A percentile compares a stretch with the other conserved stretches of the same genome.
These are phyloP conservation scores for Steinernema khuongi DNA, from an alignment of 1,140 invertebrate species.

Conservation along the genomic window DNA sequence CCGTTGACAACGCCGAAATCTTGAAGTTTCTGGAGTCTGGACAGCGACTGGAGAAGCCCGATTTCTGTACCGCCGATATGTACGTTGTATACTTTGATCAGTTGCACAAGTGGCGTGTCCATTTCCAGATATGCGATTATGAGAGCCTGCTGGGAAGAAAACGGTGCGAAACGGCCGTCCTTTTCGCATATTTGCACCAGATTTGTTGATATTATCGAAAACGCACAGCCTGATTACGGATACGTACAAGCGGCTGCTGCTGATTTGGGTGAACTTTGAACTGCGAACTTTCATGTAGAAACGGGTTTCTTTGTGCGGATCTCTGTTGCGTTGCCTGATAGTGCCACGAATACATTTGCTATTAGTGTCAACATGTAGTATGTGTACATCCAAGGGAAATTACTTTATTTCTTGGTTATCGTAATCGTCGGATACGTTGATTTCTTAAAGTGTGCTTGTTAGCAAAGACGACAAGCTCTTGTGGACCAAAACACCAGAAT, in stretches of 20 bases:
- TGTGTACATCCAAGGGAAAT: too few species aligned
- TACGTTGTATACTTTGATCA: neutral
- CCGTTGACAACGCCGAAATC: constrained; percentile 5
- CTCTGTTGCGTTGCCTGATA: neutral
- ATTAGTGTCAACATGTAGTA: neutral
- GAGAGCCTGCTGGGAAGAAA: neutral
- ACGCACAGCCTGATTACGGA: neutral
- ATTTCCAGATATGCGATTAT: neutral
- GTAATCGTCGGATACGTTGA: too few species aligned
- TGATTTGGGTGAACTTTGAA: neutral
- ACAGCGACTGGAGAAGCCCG: neutral
- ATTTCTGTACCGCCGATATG: neutral
- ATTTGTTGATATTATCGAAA: neutral
- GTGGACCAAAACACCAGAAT: too few species aligned
- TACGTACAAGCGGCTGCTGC: neutral
- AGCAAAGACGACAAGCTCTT: too few species aligned
- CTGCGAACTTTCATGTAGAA: neutral
- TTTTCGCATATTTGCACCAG: neutral
- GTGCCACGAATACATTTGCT: neutral
- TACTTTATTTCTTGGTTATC: too few species aligned
- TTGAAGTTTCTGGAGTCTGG: neutral
- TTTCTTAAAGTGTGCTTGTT: too few species aligned
- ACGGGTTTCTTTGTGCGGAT: neutral
- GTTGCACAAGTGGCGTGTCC: neutral
- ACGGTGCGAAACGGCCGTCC: neutral